Percentiles rank a stretch among this genome's conserved stretches.
Conservation (phyloP, 2,888 invertebrate genomes). For the Graphium colonna region DNA sequence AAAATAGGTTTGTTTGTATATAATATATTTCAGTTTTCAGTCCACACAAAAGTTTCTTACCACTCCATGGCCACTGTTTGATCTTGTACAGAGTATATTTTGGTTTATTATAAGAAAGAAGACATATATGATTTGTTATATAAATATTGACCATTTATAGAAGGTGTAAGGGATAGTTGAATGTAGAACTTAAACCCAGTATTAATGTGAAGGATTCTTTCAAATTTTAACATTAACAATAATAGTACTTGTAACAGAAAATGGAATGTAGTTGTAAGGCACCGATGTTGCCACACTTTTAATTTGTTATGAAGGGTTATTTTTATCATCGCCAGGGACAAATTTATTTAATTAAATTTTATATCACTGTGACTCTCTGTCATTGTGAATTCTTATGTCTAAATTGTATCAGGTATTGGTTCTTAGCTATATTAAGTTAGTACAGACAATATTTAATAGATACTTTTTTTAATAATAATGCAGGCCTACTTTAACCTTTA, state of each 20-base stretch:
- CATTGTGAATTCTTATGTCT: no score
- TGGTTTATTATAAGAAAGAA: constrained; percentile 8
- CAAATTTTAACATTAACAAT: constrained; percentile 10
- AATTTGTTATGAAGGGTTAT: background rate
- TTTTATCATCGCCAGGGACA: background rate
- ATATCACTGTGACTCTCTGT: no score
- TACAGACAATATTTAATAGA: no score
- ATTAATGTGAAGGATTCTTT: constrained; percentile 19
- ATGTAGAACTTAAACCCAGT: constrained; percentile 15
- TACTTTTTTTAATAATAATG: no score
- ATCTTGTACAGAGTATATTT: constrained; percentile 7
- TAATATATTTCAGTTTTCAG: background rate
- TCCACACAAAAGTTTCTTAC: background rate
- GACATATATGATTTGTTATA: constrained; percentile 20
- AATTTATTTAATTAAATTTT: no score
- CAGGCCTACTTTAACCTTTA: no score
- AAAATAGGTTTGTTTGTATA: background rate
- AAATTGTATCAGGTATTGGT: background rate
- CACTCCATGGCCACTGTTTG: background rate
- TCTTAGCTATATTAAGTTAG: background rate
- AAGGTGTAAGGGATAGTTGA: background rate
- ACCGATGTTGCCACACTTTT: background rate
- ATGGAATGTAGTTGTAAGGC: background rate
- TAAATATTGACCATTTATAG: constrained; percentile 11
- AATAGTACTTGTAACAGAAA: background rate